These are phyloP conservation scores for Spheniscus humboldti DNA, from an alignment of 2,797 vertebrate species.

Conservation along the genomic window DNA sequence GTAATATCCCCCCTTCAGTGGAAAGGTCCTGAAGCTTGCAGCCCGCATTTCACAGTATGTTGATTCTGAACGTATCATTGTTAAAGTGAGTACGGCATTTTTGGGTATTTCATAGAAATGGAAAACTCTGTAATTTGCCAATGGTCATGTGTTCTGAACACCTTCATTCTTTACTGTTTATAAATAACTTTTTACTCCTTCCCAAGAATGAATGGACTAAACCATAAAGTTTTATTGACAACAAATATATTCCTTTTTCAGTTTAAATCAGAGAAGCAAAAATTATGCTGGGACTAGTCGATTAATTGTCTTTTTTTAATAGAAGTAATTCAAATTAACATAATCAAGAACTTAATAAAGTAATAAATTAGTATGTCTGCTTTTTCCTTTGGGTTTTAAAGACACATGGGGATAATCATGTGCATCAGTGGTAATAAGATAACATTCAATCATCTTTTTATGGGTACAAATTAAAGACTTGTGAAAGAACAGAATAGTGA, in stretches of 20 bases:
- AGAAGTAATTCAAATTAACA: background rate
- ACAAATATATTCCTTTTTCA: background rate
- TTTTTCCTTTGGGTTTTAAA: background rate
- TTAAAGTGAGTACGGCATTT: background rate
- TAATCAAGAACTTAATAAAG: background rate
- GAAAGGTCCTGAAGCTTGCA: background rate
- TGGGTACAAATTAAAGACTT: background rate
- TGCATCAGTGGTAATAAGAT: background rate
- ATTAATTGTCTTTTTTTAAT: background rate
- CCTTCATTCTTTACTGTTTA: background rate
- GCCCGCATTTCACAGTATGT: background rate
- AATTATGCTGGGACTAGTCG: accelerated
- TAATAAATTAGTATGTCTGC: background rate
- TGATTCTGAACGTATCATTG: background rate
- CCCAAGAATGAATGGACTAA: background rate
- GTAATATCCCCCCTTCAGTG: background rate
- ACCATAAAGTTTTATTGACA: background rate
- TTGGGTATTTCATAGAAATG: background rate
- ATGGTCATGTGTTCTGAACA: background rate
- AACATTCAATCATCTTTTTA: background rate
- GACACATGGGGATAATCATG: background rate
- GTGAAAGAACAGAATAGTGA: background rate
- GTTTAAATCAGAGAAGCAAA: background rate
- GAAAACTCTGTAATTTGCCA: background rate
- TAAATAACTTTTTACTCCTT: background rate